phyloP scores from a whole-genome alignment of 2,888 invertebrate species.

The Pollenia labialis region DNA sequence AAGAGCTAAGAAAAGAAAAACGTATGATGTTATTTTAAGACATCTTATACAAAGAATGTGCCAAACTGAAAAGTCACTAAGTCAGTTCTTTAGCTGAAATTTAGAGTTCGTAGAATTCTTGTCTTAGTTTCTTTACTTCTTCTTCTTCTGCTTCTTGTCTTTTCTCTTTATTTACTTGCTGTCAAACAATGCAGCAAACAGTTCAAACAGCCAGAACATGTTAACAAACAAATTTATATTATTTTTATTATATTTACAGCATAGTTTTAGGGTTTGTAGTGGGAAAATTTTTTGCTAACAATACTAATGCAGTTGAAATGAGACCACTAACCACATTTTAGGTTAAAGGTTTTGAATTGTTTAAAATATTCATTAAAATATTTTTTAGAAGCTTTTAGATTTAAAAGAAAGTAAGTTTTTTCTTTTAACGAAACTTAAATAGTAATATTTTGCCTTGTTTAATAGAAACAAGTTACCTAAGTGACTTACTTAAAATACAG shows the following conservation, averaged over 20 bases:
- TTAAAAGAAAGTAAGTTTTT: no score
- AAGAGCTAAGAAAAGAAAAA: neutral
- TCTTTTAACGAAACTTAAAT: no score
- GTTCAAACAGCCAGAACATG: constrained; percentile 7
- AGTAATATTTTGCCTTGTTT: no score
- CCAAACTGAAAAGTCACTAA: constrained; percentile 53
- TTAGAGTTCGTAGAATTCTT: neutral
- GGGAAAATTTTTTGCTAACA: neutral
- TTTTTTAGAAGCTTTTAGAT: no score
- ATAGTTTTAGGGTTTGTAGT: constrained; percentile 27
- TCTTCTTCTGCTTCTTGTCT: no score
- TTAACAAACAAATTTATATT: constrained; percentile 7
- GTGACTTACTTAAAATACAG: no score
- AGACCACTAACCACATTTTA: no score
- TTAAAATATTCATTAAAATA: no score
- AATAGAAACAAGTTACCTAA: no score
- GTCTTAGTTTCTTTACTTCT: neutral
- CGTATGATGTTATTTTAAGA: constrained; percentile 17
- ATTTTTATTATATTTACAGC: neutral
- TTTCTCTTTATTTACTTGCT: neutral
- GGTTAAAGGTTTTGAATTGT: no score
- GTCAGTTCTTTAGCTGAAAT: constrained; percentile 7
- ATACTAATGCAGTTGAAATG: neutral
- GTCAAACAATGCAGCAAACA: neutral
- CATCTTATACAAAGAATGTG: constrained; percentile 37